phyloP scores from a whole-genome alignment of 2,113 vertebrate species.

The Tachycineta bicolor region DNA sequence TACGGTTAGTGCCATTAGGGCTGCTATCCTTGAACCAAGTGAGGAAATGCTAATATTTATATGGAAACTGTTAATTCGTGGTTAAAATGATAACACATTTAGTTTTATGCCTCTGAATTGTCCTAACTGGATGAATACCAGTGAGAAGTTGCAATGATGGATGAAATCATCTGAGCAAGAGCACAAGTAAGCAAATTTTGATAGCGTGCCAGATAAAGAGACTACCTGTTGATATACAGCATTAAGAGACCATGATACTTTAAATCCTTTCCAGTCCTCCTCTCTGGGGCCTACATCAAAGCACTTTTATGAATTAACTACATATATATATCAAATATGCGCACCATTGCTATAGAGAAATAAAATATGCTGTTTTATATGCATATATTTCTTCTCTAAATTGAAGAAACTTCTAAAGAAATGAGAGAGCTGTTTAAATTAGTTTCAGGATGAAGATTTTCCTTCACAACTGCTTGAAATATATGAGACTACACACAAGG shows the following conservation, averaged over 20 bases:
- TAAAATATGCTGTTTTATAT: not conserved
- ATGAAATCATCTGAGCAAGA: constrained; percentile 9
- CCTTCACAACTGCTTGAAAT: not conserved
- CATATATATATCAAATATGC: not conserved
- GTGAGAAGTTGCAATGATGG: not conserved
- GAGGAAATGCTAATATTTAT: constrained; percentile 81
- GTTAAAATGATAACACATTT: constrained; percentile 71
- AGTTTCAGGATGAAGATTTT: not conserved
- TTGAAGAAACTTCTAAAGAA: not conserved
- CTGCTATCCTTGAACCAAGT: constrained; percentile 50
- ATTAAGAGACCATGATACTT: not conserved
- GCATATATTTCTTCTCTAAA: not conserved
- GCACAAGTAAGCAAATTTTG: not conserved
- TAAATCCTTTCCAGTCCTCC: not conserved
- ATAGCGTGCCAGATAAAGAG: not conserved
- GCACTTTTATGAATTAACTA: not conserved
- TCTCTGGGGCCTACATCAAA: not conserved
- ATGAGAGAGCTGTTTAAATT: not conserved
- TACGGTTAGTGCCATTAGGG: constrained; percentile 55
- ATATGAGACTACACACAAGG: not conserved
- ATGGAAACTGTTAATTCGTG: constrained; percentile 76
- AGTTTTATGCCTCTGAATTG: constrained; percentile 34
- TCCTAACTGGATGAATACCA: constrained; percentile 46
- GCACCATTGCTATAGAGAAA: not conserved
- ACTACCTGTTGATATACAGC: not conserved